Conservation (phyloP, 2,797 vertebrate genomes). For the Danio choprae region DNA sequence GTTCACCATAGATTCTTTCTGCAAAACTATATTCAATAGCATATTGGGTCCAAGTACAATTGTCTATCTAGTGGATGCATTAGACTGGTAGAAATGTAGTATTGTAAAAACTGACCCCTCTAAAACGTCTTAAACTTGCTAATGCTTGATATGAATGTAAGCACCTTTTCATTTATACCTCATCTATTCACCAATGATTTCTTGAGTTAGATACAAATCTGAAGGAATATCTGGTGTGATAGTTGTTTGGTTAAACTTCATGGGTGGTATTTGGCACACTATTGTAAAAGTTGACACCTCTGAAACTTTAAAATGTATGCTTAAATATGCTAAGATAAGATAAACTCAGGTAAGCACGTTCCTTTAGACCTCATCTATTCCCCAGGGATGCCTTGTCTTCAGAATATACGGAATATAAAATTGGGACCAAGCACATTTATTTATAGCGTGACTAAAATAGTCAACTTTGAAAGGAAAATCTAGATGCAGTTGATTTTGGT, state of each 20-base stretch:
- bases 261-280: too few relatives aligned
- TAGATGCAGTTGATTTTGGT: neutral
- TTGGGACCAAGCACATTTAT: neutral
- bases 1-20: neutral
- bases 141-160: constrained; percentile 12
- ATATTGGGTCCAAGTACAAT: neutral
- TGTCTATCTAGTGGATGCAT: neutral
- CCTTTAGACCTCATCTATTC: neutral
- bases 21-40: neutral
- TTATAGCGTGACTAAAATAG: neutral
- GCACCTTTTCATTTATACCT: neutral
- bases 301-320: neutral
- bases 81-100: too few relatives aligned
- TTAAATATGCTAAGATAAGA: neutral
- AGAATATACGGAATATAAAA: too few relatives aligned
- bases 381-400: neutral
- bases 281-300: neutral
- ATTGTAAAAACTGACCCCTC: neutral
- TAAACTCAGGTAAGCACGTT: neutral
- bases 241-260: too few relatives aligned
- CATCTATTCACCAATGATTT: neutral
- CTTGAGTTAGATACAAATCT: too few relatives aligned
- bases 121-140: neutral
- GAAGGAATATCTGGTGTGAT: too few relatives aligned
- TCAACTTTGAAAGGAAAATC: neutral